These are phyloP conservation scores for Xiphophorus birchmanni DNA, from an alignment of 2,797 vertebrate species.

Conservation along the genomic window DNA sequence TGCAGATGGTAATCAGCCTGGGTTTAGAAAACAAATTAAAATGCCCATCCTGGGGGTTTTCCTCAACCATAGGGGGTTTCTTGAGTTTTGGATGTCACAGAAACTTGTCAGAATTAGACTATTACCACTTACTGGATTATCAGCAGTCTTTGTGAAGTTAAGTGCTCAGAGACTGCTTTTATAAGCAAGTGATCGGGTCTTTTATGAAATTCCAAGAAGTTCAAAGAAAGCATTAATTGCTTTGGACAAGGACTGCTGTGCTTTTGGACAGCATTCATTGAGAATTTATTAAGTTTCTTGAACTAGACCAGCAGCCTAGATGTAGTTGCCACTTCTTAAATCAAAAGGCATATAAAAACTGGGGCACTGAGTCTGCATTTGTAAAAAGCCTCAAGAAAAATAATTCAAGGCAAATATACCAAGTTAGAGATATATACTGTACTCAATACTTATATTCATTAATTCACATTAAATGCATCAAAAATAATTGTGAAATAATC, in stretches of 20 bases:
- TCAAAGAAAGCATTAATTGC: not conserved
- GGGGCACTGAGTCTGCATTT: not conserved
- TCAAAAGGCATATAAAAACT: not conserved
- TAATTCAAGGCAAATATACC: no score
- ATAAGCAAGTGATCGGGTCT: not conserved
- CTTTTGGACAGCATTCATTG: slow-evolving; percentile 1
- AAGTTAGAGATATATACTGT: not conserved
- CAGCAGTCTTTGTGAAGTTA: not conserved
- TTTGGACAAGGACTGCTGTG: not conserved
- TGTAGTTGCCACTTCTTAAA: slow-evolving; percentile 3
- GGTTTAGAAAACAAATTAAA: slow-evolving; percentile 7
- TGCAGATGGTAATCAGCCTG: not conserved
- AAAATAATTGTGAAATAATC: not conserved
- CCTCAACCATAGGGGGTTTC: not conserved
- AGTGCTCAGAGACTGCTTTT: slow-evolving; percentile 1
- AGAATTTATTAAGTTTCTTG: not conserved
- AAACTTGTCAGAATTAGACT: not conserved
- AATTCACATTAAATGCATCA: not conserved
- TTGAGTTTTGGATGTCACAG: not conserved
- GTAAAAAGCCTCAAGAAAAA: not conserved
- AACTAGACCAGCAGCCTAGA: not conserved
- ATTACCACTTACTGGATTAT: slow-evolving; percentile 1
- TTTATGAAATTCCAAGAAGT: slow-evolving; percentile 1
- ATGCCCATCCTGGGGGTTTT: not conserved
- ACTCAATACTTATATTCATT: not conserved